Evolutionary conservation across 1,140 invertebrate species (phyloP).

Genomic region (Bombus superbus): DNA sequence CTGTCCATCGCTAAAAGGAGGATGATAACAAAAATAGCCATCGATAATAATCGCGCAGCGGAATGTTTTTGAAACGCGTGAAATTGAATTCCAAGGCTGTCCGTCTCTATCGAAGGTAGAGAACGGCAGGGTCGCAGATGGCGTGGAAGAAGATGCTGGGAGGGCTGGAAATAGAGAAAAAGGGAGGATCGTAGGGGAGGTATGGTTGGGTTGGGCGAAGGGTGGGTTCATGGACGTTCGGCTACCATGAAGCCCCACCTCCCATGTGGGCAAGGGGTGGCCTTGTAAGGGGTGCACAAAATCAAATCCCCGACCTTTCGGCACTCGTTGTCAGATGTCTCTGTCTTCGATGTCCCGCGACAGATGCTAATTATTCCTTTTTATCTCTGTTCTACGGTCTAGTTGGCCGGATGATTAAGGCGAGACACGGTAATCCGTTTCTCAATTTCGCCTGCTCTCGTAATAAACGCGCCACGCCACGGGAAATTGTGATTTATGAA

Average conservation of each 20-base stretch:
- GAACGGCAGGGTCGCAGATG: conserved; percentile 62
- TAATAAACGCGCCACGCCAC: conserved; percentile 31
- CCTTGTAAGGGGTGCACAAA: conserved; percentile 74
- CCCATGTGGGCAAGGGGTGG: conserved; percentile 64
- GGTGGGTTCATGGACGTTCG: conserved; percentile 71
- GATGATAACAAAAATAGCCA: not conserved
- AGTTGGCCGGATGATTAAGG: conserved; percentile 45
- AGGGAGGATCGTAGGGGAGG: conserved; percentile 67
- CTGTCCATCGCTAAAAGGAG: too few species aligned
- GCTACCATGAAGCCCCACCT: conserved; percentile 76
- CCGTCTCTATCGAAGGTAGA: not conserved
- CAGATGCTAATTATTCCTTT: conserved; percentile 51
- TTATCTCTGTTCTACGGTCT: conserved; percentile 38
- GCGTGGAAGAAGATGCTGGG: conserved; percentile 68
- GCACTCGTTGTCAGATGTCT: conserved; percentile 73
- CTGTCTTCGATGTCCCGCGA: conserved; percentile 58
- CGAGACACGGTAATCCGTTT: conserved; percentile 50
- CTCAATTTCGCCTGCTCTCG: conserved; percentile 20
- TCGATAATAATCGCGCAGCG: not conserved
- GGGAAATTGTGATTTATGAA: conserved; percentile 27
- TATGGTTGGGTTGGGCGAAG: conserved; percentile 64
- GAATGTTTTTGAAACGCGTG: conserved; percentile 29
- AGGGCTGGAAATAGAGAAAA: conserved; percentile 65
- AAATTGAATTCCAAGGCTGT: conserved; percentile 42
- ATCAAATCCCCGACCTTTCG: conserved; percentile 67